Percentiles rank a stretch among this genome's conserved stretches.
These are phyloP conservation scores for Nowickia ferox DNA, from an alignment of 2,888 invertebrate species.

Conservation along the genomic window DNA sequence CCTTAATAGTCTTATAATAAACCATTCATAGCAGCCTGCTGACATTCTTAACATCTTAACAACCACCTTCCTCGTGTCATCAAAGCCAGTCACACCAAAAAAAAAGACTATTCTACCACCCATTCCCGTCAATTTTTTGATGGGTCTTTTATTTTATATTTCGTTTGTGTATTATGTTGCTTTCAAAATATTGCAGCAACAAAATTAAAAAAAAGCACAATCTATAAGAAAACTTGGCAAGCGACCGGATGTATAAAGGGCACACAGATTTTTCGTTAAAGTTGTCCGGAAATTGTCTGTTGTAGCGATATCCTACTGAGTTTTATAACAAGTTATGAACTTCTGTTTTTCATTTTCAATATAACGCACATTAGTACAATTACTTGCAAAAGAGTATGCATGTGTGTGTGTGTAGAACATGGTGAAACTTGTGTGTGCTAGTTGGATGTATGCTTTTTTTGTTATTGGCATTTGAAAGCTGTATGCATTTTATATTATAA, in stretches of 20 bases:
- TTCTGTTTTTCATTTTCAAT: slow-evolving; percentile 67
- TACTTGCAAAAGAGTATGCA: not conserved
- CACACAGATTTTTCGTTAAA: slow-evolving; percentile 77
- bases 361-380: not conserved
- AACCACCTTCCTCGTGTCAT: slow-evolving; percentile 50
- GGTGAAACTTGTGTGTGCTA: not conserved
- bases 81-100: slow-evolving; percentile 8
- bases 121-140: slow-evolving; percentile 53
- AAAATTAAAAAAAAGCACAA: slow-evolving; percentile 25
- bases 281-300: slow-evolving; percentile 81
- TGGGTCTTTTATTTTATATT: slow-evolving; percentile 28
- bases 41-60: slow-evolving; percentile 69
- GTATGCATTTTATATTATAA: slow-evolving; percentile 57
- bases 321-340: slow-evolving; percentile 80
- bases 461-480: slow-evolving; percentile 17
- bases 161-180: slow-evolving; percentile 34
- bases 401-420: slow-evolving; percentile 18
- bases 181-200: slow-evolving; percentile 37
- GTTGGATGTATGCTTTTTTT: not conserved
- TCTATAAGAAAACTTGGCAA: slow-evolving; percentile 56
- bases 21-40: slow-evolving; percentile 71
- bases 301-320: slow-evolving; percentile 81
- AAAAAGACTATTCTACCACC: slow-evolving; percentile 34
- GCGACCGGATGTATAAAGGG: slow-evolving; percentile 69
- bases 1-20: slow-evolving; percentile 70